phyloP scores from a whole-genome alignment of 2,888 invertebrate genomes.

The Agrotis clavis region DNA sequence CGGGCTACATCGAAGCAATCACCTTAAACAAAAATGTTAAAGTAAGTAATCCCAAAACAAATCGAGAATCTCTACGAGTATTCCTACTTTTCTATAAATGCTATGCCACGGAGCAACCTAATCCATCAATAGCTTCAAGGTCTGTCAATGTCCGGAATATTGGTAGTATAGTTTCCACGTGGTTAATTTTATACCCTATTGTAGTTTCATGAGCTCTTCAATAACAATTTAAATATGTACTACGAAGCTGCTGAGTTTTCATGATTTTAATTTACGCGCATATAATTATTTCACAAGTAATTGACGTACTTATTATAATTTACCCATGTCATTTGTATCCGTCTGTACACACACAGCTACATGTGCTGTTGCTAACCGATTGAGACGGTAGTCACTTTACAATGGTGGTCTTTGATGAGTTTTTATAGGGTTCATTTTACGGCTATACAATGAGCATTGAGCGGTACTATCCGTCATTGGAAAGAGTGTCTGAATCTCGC shows the following conservation, averaged over 20 bases:
- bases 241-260: constrained; percentile 21
- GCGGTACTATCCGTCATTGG: too few species aligned
- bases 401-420: constrained; percentile 8
- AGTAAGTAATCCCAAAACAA: neutral
- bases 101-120: constrained; percentile 1
- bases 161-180: constrained; percentile 31
- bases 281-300: constrained; percentile 35
- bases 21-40: neutral
- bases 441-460: neutral
- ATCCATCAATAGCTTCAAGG: constrained; percentile 5
- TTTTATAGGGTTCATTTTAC: constrained; percentile 24
- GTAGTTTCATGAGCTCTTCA: constrained; percentile 28
- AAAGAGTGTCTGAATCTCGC: neutral
- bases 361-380: constrained; percentile 33
- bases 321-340: neutral
- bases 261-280: constrained; percentile 37
- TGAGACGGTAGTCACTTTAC: constrained; percentile 5
- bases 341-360: constrained; percentile 10
- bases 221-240: constrained; percentile 23
- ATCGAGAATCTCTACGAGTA: neutral
- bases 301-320: constrained; percentile 29
- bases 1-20: too few species aligned
- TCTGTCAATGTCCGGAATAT: constrained; percentile 33
- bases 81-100: neutral
- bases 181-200: constrained; percentile 25